phyloP scores from a whole-genome alignment of 2,888 invertebrate species.

The Sussaba pulchella region DNA sequence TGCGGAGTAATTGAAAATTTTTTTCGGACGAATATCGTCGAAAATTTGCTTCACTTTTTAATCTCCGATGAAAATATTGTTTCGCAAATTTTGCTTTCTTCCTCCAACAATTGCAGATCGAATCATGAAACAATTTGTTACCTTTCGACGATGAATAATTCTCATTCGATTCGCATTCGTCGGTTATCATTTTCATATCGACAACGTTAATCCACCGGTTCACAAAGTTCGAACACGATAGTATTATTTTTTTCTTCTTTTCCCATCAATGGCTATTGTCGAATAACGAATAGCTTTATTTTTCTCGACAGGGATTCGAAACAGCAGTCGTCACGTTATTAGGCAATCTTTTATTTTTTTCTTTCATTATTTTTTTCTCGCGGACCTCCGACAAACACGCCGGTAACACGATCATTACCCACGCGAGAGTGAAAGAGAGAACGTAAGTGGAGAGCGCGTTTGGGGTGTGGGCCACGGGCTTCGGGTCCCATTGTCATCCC shows the following conservation, averaged over 20 bases:
- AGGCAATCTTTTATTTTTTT: too few relatives aligned
- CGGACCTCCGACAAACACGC: conserved; percentile 71
- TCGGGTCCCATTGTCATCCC: conserved; percentile 77
- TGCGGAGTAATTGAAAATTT: too few relatives aligned
- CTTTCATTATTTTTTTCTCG: conserved; percentile 70
- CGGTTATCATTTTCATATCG: neutral
- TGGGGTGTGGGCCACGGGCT: conserved; percentile 72
- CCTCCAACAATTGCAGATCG: neutral
- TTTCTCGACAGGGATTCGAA: conserved; percentile 36
- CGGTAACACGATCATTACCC: conserved; percentile 80
- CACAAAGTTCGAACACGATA: neutral
- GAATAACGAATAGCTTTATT: conserved; percentile 27
- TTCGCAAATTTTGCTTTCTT: neutral
- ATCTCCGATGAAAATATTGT: neutral
- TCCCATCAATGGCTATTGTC: conserved; percentile 6
- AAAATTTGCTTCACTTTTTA: neutral
- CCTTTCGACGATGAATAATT: neutral
- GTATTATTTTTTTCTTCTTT: conserved; percentile 3
- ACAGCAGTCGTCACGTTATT: conserved; percentile 68
- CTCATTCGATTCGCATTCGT: neutral
- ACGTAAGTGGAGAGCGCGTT: conserved; percentile 60
- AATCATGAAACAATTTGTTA: too few relatives aligned
- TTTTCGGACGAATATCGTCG: neutral
- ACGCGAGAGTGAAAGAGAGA: conserved; percentile 59
- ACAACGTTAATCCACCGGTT: neutral